Percentiles rank a stretch among this genome's conserved stretches.
Evolutionary conservation across 1,140 invertebrate species (phyloP).

Genomic region (Medauroidea extradentata): DNA sequence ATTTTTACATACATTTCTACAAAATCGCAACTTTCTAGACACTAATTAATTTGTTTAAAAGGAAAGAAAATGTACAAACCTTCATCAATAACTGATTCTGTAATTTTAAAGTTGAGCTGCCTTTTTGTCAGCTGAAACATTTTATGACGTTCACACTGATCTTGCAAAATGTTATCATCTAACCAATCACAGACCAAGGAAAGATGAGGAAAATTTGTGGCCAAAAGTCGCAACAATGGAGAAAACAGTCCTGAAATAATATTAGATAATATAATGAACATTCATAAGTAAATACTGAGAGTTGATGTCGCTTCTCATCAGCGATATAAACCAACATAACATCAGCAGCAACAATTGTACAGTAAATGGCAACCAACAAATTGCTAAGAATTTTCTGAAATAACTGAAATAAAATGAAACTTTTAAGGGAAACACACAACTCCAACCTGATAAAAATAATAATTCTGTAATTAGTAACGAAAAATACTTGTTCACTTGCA

Average conservation of each 20-base stretch:
- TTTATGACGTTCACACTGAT: slow-evolving; percentile 16
- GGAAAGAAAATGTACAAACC: too few species aligned
- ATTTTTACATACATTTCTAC: too few species aligned
- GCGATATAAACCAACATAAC: background rate
- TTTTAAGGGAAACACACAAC: too few species aligned
- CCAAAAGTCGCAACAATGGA: slow-evolving; percentile 75
- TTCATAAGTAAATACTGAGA: background rate
- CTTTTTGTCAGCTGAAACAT: slow-evolving; percentile 25
- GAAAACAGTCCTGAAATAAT: slow-evolving; percentile 68
- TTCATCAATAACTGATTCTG: slow-evolving; percentile 21
- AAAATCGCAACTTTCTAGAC: too few species aligned
- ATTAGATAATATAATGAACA: background rate
- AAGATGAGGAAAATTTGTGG: slow-evolving; percentile 91
- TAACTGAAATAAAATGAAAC: too few species aligned
- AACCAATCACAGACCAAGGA: slow-evolving; percentile 95
- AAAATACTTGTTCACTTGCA: too few species aligned
- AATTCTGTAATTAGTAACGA: too few species aligned
- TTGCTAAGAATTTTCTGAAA: too few species aligned
- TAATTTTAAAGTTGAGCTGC: slow-evolving; percentile 5
- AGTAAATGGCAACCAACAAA: background rate
- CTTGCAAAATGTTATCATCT: slow-evolving; percentile 49
- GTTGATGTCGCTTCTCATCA: background rate
- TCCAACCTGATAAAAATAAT: too few species aligned
- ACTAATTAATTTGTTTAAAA: too few species aligned
- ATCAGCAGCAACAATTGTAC: background rate